These are phyloP conservation scores for Agrochola litura DNA, from an alignment of 2,888 invertebrate genomes.

Conservation along the genomic window DNA sequence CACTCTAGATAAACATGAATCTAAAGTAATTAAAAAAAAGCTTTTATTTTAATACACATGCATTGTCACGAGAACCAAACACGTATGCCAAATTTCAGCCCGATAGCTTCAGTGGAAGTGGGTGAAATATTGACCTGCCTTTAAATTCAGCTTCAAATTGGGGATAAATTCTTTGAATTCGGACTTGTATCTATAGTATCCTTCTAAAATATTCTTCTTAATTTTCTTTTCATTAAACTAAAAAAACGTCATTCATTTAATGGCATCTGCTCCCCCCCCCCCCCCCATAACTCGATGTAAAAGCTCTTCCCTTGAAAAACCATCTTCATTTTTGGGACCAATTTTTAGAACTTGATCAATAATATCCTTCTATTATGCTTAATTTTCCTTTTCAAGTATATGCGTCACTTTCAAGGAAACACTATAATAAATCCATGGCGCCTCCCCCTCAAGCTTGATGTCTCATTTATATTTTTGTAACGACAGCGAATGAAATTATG, in stretches of 20 bases:
- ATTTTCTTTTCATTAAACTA: neutral
- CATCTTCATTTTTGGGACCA: neutral
- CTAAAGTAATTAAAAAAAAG: too few relatives aligned
- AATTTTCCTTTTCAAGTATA: constrained; percentile 1
- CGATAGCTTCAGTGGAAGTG: too few relatives aligned
- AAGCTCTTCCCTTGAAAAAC: neutral
- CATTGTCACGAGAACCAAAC: too few relatives aligned
- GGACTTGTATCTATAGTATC: too few relatives aligned
- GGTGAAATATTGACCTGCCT: too few relatives aligned
- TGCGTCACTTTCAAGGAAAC: constrained; percentile 27
- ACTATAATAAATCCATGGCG: constrained; percentile 9
- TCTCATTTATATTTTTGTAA: constrained; percentile 35
- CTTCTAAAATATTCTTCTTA: too few relatives aligned
- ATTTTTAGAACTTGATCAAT: neutral
- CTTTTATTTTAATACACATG: too few relatives aligned
- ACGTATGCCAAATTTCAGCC: too few relatives aligned
- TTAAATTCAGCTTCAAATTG: too few relatives aligned
- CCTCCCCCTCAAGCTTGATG: constrained; percentile 2
- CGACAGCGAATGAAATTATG: constrained; percentile 21
- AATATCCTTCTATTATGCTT: neutral
- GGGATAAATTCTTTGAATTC: too few relatives aligned
- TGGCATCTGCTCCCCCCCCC: neutral
- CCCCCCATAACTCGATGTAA: neutral
- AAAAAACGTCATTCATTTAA: neutral
- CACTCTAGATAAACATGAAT: too few relatives aligned